Evolutionary conservation across 2,113 vertebrate species (phyloP), one percentile per base, ranked within the genome.

Genomic region (Mobula hypostoma): DNA sequence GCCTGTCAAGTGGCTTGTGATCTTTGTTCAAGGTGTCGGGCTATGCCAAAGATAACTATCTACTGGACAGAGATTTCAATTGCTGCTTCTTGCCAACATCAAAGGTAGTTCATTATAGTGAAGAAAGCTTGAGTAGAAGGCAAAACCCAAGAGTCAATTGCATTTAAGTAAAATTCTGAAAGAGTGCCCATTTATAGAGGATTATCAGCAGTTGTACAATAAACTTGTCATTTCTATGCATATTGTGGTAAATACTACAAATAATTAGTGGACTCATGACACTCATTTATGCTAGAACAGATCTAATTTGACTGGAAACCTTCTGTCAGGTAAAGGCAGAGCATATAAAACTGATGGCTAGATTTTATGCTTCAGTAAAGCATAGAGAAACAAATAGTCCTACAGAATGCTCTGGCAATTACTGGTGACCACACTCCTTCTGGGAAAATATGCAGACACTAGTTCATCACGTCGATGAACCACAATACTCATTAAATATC

Each of bases 401-500:
- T 88, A 29, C 29, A 90, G 85, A 61, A 90, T 19, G 58, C 15
- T 4, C 32, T 32, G 61, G n/a, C 63, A 88, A 88, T 63, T 61
- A 88, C 14, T 63, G 58, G 27, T 88, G 58, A 88, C 58, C 27
- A 88, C 58, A 88, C 61, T 63, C 58, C 56, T 24, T 29, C 58
- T 88, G 83, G 83, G 83, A 88, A 90, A 90, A 32, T 90, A 90
- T 14, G 19, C 19, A 74, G 72, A 36, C 61, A n/a, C 66, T 88
- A 66, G 29, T 66, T 88, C 29, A 88, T 88, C n/a, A 1, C 29
- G 32, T 74, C 36, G 61, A 5, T 90, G 61, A 90, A n/a, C 85
- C 61, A 88, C 61, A 88, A 14, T 61, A 66, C 15, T 19, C 85
- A 88, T 63, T 61, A 66, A 66, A 21, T 66, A 29, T 32, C 32